A percentile compares a stretch with the other conserved stretches of the same genome.
These are phyloP conservation scores for Ephydatia muelleri DNA, from an alignment of 37 sponge, comb jelly and placozoan species.

Conservation along the genomic window DNA sequence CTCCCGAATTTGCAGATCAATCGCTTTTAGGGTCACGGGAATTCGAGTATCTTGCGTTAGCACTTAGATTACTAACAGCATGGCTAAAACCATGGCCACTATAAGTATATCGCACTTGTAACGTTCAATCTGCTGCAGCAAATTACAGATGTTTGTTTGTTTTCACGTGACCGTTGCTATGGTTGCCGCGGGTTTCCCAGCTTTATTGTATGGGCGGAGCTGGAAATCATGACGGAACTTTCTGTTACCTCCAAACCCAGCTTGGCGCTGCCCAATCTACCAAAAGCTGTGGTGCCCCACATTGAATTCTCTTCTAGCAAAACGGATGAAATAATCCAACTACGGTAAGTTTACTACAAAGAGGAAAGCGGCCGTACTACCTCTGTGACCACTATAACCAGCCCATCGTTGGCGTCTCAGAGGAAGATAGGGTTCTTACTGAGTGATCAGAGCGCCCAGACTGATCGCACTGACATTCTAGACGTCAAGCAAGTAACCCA, in stretches of 20 bases:
- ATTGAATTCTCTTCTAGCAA: constrained; percentile 27
- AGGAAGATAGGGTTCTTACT: constrained; percentile 32
- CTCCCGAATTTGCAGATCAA: background rate
- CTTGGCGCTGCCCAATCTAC: constrained; percentile 63
- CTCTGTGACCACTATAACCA: background rate
- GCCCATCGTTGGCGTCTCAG: constrained; percentile 7
- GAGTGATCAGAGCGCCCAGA: constrained; percentile 45
- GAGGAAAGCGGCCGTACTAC: background rate
- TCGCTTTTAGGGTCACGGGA: background rate
- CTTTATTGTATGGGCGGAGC: constrained; percentile 9
- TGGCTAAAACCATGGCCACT: background rate
- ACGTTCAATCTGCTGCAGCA: background rate
- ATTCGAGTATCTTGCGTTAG: background rate
- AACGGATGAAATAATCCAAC: background rate
- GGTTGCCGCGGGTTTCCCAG: background rate
- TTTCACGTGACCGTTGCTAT: constrained; percentile 41
- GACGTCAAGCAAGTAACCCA: constrained; percentile 40
- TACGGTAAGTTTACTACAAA: background rate
- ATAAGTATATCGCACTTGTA: background rate
- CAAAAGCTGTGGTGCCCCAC: constrained; percentile 56
- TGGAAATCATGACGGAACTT: constrained; percentile 2
- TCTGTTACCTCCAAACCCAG: background rate
- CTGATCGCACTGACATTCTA: constrained; percentile 55
- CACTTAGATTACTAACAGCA: background rate
- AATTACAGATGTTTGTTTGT: constrained; percentile 35